These are phyloP conservation scores for Chlorodrepanis virens DNA, from an alignment of 2,113 vertebrate species.

Conservation along the genomic window DNA sequence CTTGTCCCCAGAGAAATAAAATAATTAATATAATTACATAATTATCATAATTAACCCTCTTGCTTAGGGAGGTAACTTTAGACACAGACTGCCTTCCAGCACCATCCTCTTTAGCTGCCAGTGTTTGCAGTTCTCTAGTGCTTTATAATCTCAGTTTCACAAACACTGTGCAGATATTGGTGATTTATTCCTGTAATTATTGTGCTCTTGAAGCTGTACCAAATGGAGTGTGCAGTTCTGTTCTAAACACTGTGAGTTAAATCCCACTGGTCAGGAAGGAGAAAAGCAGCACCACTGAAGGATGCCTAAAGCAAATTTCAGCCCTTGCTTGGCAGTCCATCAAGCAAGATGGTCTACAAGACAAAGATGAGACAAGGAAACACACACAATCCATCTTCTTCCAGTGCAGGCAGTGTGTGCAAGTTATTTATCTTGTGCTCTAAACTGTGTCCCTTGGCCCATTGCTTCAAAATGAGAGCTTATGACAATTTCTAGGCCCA, in stretches of 20 bases:
- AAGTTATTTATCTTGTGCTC: neutral
- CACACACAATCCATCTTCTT: neutral
- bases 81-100: neutral
- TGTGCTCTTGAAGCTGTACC: conserved; percentile 16
- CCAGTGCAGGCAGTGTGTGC: neutral
- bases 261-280: neutral
- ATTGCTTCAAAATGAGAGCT: neutral
- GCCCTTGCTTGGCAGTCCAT: neutral
- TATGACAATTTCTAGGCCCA: neutral
- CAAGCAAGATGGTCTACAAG: neutral
- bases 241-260: neutral
- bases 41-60: neutral
- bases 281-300: neutral
- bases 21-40: neutral
- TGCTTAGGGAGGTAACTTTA: conserved; percentile 1
- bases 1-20: neutral
- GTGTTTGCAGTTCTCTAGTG: neutral
- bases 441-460: neutral
- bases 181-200: conserved; percentile 66
- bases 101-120: neutral
- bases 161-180: neutral
- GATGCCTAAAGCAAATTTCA: neutral
- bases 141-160: conserved; percentile 8
- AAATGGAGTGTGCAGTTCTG: neutral
- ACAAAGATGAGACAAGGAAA: neutral